Percentiles rank a stretch among this genome's conserved stretches.
These are phyloP conservation scores for Strix uralensis DNA, from an alignment of 2,113 vertebrate genomes.

Conservation along the genomic window DNA sequence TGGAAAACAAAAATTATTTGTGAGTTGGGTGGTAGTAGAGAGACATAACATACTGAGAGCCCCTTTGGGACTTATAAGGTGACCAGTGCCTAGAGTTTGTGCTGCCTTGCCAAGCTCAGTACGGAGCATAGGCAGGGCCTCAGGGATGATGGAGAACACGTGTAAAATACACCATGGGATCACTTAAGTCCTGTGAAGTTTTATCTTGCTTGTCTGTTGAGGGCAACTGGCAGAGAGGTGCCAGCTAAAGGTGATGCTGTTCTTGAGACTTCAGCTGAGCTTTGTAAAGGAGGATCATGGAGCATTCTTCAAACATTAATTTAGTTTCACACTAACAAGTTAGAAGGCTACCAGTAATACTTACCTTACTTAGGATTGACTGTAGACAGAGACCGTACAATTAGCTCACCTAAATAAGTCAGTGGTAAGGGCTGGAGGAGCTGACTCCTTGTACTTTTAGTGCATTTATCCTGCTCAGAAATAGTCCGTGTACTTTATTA, in stretches of 20 bases:
- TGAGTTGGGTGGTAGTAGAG: background rate
- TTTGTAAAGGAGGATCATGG: background rate
- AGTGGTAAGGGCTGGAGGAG: background rate
- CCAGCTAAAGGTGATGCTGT: background rate
- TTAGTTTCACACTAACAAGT: background rate
- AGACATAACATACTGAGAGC: background rate
- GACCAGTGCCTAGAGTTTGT: background rate
- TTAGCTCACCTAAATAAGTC: background rate
- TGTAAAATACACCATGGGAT: background rate
- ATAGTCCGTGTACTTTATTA: background rate
- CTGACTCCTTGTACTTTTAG: background rate
- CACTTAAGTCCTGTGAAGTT: background rate
- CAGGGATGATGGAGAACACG: background rate
- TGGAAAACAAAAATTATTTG: background rate
- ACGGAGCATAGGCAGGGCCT: background rate
- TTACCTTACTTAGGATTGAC: background rate
- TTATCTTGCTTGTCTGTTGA: background rate
- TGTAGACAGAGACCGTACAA: background rate
- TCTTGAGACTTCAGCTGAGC: background rate
- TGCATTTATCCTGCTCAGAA: background rate
- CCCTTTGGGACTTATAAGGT: background rate
- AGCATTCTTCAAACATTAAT: background rate
- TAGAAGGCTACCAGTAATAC: background rate
- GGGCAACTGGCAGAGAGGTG: background rate
- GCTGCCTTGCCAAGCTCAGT: background rate